Evolutionary conservation across 2,113 vertebrate genomes (phyloP).

Genomic region (Struthidea cinerea): DNA sequence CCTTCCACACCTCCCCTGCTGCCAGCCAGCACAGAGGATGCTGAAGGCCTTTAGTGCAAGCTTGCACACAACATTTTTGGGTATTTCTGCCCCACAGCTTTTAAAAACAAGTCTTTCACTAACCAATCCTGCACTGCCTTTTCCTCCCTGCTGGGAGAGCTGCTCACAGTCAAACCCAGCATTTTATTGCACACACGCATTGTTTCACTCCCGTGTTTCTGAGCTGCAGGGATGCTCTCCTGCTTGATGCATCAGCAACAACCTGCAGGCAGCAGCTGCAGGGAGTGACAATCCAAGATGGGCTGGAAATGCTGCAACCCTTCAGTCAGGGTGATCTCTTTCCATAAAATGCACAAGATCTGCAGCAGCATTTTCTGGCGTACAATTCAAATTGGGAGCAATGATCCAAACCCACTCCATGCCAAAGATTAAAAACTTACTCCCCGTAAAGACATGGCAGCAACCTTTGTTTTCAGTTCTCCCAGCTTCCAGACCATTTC

Average conservation of each 20-base stretch:
- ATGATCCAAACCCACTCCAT: not conserved
- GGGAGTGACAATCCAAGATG: not conserved
- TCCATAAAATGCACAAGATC: not conserved
- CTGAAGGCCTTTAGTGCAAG: not conserved
- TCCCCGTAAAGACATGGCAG: not conserved
- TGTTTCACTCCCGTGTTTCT: not conserved
- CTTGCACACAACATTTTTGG: not conserved
- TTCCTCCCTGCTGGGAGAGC: not conserved
- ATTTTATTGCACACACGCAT: not conserved
- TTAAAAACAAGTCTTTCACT: not conserved
- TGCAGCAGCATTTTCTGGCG: not conserved
- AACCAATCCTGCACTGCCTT: not conserved
- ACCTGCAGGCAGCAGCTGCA: not conserved
- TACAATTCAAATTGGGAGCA: not conserved
- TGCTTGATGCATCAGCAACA: not conserved
- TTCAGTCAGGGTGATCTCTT: not conserved
- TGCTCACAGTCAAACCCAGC: not conserved
- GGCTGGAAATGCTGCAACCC: not conserved
- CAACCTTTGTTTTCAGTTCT: not conserved
- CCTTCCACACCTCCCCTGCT: not conserved
- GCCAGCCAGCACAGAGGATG: not conserved
- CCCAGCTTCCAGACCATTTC: not conserved
- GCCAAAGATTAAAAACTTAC: not conserved
- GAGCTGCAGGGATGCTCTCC: not conserved
- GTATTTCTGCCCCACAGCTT: not conserved